Evolutionary conservation across 2,113 vertebrate species (phyloP).

Genomic region (Osmerus eperlanus): DNA sequence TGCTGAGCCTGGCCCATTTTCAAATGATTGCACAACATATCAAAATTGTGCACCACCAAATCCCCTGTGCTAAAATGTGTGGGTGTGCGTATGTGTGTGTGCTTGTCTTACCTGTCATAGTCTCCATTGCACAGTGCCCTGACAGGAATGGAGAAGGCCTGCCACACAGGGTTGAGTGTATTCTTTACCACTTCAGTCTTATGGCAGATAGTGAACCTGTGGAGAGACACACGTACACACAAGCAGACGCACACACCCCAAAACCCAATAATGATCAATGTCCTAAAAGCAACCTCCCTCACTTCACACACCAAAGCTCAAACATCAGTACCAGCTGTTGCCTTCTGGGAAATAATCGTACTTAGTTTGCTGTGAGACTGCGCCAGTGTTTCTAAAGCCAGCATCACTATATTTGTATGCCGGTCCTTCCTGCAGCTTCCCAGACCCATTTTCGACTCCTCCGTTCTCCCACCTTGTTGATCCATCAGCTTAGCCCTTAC

Average conservation of each 20-base stretch:
- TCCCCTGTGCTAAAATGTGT: slow-evolving; percentile 2
- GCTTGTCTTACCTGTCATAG: slow-evolving; percentile 78
- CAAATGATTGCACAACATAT: slow-evolving; percentile 21
- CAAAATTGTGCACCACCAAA: slow-evolving; percentile 4
- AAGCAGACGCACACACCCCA: neutral
- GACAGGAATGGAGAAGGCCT: slow-evolving; percentile 86
- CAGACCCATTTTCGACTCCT: neutral
- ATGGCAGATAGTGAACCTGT: slow-evolving; percentile 76
- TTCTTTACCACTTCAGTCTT: slow-evolving; percentile 80
- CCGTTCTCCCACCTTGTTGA: slow-evolving; percentile 24
- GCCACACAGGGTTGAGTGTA: slow-evolving; percentile 87
- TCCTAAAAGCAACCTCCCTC: neutral
- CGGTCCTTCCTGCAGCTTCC: neutral
- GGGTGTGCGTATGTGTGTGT: neutral
- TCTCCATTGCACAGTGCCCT: slow-evolving; percentile 91
- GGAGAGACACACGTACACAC: slow-evolving; percentile 22
- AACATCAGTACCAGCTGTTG: neutral
- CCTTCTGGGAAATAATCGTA: neutral
- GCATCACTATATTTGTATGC: neutral
- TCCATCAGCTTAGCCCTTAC: neutral
- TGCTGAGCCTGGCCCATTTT: slow-evolving; percentile 23
- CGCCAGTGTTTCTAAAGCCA: slow-evolving; percentile 2
- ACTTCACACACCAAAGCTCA: neutral
- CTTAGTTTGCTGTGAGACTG: slow-evolving; percentile 7
- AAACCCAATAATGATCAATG: neutral